phyloP scores from a whole-genome alignment of 2,113 vertebrate genomes.

The Numenius arquata region DNA sequence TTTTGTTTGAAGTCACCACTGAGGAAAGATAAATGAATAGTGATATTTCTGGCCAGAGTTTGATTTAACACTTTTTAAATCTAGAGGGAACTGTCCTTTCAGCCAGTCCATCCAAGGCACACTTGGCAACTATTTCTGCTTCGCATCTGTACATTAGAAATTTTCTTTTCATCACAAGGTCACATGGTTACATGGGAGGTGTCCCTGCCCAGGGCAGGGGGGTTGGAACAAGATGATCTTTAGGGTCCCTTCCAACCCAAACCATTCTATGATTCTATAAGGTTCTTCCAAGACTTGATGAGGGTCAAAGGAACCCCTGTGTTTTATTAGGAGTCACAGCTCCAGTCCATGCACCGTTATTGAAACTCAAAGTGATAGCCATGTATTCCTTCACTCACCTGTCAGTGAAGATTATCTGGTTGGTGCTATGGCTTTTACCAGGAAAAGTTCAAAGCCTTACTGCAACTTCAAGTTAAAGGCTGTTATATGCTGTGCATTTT shows the following conservation, averaged over 20 bases:
- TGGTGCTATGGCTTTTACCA: background rate
- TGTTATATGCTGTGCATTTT: background rate
- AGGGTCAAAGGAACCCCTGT: background rate
- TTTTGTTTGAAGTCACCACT: rapidly evolving
- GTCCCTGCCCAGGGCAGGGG: background rate
- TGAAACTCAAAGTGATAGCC: background rate
- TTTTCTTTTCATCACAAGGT: background rate
- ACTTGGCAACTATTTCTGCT: background rate
- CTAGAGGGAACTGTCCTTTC: background rate
- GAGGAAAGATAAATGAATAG: background rate
- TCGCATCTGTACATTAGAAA: background rate
- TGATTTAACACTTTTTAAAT: background rate
- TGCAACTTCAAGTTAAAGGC: background rate
- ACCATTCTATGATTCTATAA: background rate
- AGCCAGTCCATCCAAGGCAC: background rate
- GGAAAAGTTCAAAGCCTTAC: background rate
- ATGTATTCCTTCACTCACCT: background rate
- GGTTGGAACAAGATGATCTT: background rate
- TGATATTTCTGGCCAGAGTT: background rate
- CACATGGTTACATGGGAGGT: background rate
- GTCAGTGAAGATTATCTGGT: background rate
- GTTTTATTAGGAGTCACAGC: background rate
- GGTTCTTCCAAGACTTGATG: background rate
- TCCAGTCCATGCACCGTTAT: background rate
- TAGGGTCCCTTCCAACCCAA: background rate